These are phyloP conservation scores for Papilio protenor DNA, from an alignment of 2,888 invertebrate species.

Conservation along the genomic window DNA sequence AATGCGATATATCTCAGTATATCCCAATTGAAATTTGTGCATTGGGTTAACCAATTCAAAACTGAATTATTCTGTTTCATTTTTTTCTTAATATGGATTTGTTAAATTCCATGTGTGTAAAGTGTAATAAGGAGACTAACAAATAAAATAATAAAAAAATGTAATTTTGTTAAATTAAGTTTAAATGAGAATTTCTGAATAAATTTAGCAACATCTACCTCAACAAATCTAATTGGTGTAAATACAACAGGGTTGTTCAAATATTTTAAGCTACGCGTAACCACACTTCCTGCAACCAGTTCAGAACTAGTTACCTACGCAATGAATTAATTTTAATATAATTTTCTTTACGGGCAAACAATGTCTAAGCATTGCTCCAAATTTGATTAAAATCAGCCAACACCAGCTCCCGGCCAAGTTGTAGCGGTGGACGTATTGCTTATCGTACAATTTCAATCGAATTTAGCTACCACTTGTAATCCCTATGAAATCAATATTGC, in stretches of 20 bases:
- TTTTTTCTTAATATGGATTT: no score
- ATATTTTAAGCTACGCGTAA: constrained; percentile 9
- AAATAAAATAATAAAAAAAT: no score
- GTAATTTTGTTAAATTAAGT: no score
- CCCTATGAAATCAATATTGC: constrained; percentile 36
- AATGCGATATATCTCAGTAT: no score
- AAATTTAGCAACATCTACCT: not conserved
- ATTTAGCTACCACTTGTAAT: constrained; percentile 28
- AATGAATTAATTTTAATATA: constrained; percentile 33
- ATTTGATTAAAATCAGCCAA: constrained; percentile 35
- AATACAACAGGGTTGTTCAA: not conserved
- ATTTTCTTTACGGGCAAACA: constrained; percentile 30
- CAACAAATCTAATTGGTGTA: not conserved
- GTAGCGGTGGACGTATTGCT: constrained; percentile 16
- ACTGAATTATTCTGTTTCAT: no score
- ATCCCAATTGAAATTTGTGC: no score
- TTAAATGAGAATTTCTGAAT: no score
- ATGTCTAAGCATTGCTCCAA: constrained; percentile 32
- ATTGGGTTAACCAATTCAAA: no score
- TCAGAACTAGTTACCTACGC: constrained; percentile 26
- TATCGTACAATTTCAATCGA: constrained; percentile 36
- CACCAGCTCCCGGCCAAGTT: constrained; percentile 19
- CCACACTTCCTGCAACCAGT: not conserved
- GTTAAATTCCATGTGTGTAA: no score
- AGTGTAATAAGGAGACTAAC: no score